Evolutionary conservation across 2,797 vertebrate genomes (phyloP).

Genomic region (Lithobates pipiens): DNA sequence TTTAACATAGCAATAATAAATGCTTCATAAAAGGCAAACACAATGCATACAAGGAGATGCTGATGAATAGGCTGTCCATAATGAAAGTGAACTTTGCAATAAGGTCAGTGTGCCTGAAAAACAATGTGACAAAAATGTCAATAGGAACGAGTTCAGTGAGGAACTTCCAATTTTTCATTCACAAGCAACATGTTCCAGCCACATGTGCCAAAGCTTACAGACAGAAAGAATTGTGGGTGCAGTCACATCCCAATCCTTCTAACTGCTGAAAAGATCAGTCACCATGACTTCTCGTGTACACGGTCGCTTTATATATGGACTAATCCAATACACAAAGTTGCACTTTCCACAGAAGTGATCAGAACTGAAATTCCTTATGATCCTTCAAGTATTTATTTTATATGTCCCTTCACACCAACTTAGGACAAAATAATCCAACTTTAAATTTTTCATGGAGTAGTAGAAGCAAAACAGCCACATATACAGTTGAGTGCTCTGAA

Average conservation of each 20-base stretch:
- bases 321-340: too few species aligned
- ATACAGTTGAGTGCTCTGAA: too few species aligned
- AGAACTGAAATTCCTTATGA: too few species aligned
- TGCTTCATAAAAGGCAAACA: background rate
- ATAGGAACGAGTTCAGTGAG: background rate
- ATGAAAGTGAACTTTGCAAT: background rate
- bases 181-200: background rate
- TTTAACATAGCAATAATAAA: background rate
- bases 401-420: too few species aligned
- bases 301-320: too few species aligned
- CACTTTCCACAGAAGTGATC: too few species aligned
- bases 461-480: too few species aligned
- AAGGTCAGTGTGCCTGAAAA: background rate
- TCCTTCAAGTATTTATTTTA: too few species aligned
- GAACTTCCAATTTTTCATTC: background rate
- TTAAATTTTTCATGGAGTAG: too few species aligned
- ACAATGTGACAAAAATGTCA: slow-evolving; percentile 14
- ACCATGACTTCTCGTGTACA: too few species aligned
- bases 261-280: background rate
- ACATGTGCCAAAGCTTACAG: background rate
- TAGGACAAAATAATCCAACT: too few species aligned
- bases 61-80: background rate
- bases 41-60: background rate
- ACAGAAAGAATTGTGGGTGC: slow-evolving; percentile 18
- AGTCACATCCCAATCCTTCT: background rate